Evolutionary conservation across 2,888 invertebrate species (phyloP), one percentile per base, ranked within the genome.

Genomic region (Drosophila kanekoi): DNA sequence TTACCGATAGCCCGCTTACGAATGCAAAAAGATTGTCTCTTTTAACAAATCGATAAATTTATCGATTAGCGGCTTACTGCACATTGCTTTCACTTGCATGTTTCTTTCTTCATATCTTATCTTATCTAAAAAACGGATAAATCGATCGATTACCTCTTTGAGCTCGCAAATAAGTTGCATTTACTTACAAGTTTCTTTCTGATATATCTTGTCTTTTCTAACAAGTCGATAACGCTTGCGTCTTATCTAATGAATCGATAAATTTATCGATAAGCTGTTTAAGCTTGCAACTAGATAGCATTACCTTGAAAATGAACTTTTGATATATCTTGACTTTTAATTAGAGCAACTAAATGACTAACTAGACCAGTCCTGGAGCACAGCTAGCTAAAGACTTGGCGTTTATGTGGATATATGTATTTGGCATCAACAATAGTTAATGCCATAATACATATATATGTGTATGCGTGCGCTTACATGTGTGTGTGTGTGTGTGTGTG

Each of bases 321-420:
- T 16, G 4, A 10, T 14, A 10, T 16, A 16, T 4, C 4, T 1
- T 9, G 10, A 16, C 16, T 40, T 40, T 44, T 37, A 37, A 44
- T 54, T 54, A 44, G 4, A 44, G 44, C 16, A 35, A 16, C 44
- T 16, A 4, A 54, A 44, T 23, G 44, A 13, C 38, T 32, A n/a
- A 40, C 40, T 4, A 11, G 4, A 18, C 6, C 11, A n/a, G 16
- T 28, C 28, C 18, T 4, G 4, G 18, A 32, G n/a, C 20, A 28
- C 28, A 28, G 37, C 61, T 38, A 16, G 37, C 51, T 59, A 38
- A 33, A 38, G 63, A 40, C 20, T 10, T 37, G 5, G 37, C 38
- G 1, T 11, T 13, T 13, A 43, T 20, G 16, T 37, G 6, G 35
- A 35, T 37, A 13, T 56, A 56, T n/a, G 16, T 38, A n/a, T 33